Evolutionary conservation across 1,140 invertebrate genomes (phyloP), one percentile per base, ranked within the genome.

Genomic region (Drosophila teissieri): DNA sequence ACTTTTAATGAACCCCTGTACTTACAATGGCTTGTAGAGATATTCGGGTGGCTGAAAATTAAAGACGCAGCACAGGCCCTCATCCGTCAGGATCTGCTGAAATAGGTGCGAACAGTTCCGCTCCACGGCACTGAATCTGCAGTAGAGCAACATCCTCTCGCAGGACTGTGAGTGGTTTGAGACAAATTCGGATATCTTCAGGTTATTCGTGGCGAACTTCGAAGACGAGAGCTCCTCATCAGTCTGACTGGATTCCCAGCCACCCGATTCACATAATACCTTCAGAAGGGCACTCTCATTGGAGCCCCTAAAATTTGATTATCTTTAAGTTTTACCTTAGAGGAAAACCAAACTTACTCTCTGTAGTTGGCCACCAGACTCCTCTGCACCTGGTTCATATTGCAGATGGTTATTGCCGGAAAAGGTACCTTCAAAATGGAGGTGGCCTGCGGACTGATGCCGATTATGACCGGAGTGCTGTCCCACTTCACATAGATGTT

Each of bases 51-150:
- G 94, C 3, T 96, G 93, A 49, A 94, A 94, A 80, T 97, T 97
- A 65, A 97, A 97, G 6, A 95, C 95, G 88, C 96, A 97, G 79
- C 96, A 97, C 2, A 96, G 93, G 0, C 96, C 96, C 90, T 97
- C 96, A 73, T 97, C 96, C 0, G 96, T 96, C 40, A 97, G 92
- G 4, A 95, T 94, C 1, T 95, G 93, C 74, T 96, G 95, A 89
- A 97, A 96, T 39, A 96, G 72, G n/a, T 95, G 93, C 12, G 94
- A 92, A 76, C 96, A 97, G 31, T 94, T 93, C 4, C 93, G 92
- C 2, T 80, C 78, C 6, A 93, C 91, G 0, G 93, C 94, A 75
- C 94, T 94, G 94, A 95, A 96, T 36, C 92, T 61, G 69, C 96
- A 97, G 11, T 92, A 78, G 22, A 94, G 92, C 14, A 97, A 75